Conservation (phyloP, 2,797 vertebrate species). For the Podargus strigoides region DNA sequence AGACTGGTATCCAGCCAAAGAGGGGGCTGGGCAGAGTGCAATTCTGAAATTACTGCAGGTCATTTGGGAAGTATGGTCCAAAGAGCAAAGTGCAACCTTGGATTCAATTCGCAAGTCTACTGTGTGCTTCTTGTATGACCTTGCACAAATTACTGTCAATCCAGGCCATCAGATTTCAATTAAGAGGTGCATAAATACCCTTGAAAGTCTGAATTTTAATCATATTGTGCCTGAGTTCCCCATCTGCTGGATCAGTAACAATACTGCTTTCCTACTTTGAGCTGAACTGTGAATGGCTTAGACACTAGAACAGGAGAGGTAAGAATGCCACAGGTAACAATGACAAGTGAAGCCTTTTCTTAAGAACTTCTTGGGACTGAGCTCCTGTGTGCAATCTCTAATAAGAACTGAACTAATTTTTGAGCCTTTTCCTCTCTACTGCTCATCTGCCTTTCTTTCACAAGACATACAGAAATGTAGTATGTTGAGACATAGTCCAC, state of each 20-base stretch:
- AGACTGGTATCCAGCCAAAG: not conserved
- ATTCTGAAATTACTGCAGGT: not conserved
- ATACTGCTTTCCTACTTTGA: not conserved
- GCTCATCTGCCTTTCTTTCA: not conserved
- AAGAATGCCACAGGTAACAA: not conserved
- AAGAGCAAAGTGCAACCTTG: not conserved
- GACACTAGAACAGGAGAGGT: not conserved
- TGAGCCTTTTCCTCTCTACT: not conserved
- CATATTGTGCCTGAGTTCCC: not conserved
- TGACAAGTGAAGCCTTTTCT: not conserved
- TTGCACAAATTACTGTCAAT: not conserved
- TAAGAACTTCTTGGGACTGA: not conserved
- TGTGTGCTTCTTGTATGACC: not conserved
- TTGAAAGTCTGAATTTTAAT: not conserved
- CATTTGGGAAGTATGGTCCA: not conserved
- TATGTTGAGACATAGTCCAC: not conserved
- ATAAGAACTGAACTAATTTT: not conserved
- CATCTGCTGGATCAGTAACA: not conserved
- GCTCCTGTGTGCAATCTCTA: not conserved
- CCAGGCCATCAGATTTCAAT: not conserved
- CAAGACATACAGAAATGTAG: not conserved
- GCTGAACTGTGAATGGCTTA: not conserved
- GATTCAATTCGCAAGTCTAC: not conserved
- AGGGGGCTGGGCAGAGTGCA: not conserved
- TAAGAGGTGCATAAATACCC: not conserved